phyloP scores from a whole-genome alignment of 2,888 invertebrate genomes.

The Trichopria drosophilae region DNA sequence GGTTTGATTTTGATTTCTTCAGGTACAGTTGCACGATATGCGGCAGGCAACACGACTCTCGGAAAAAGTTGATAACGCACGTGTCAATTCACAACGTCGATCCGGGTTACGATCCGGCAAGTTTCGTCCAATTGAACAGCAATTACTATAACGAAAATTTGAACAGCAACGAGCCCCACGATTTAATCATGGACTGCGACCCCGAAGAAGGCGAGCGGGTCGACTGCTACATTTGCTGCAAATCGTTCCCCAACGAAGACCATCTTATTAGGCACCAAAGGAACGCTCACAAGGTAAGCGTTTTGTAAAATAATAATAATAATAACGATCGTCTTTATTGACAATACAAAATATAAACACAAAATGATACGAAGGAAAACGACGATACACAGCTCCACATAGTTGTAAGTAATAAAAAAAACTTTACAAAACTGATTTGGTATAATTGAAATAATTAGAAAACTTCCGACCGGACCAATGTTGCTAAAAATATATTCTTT shows the following conservation, averaged over 20 bases:
- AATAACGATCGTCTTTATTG: not conserved
- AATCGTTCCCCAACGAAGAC: conserved; percentile 59
- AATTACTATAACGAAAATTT: conserved; percentile 51
- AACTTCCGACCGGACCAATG: no score
- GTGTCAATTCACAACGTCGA: conserved; percentile 63
- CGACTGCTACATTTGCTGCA: conserved; percentile 58
- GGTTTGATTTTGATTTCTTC: conserved; percentile 7
- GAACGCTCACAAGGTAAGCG: conserved; percentile 52
- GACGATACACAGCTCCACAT: no score
- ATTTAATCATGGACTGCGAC: conserved; percentile 48
- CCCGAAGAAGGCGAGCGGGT: conserved; percentile 51
- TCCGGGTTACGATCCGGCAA: conserved; percentile 59
- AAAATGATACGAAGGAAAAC: no score
- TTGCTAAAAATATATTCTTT: no score
- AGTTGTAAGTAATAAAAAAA: no score
- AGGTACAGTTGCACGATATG: conserved; percentile 61
- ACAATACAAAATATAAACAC: not conserved
- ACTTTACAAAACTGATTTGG: no score
- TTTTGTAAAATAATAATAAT: not conserved
- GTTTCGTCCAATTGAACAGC: conserved; percentile 59
- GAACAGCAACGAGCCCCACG: conserved; percentile 47
- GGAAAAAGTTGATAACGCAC: conserved; percentile 61
- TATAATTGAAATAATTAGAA: no score
- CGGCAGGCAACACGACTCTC: conserved; percentile 63
- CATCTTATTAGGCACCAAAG: conserved; percentile 59